phyloP scores from a whole-genome alignment of 2,888 invertebrate genomes.

The Leptothorax acervorum region DNA sequence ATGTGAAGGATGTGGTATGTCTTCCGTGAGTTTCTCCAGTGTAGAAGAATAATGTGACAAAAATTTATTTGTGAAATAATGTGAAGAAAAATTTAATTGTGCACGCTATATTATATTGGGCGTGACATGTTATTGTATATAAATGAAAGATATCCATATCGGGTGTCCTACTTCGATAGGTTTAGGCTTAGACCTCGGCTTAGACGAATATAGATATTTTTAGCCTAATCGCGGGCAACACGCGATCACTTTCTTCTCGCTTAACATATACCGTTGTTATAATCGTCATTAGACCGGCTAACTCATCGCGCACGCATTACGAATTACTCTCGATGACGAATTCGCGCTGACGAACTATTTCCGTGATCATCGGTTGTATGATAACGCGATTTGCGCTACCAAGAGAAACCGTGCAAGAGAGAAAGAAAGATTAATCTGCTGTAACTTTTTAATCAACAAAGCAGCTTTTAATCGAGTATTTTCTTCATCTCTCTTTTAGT shows the following conservation, averaged over 20 bases:
- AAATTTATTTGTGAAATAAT: not conserved
- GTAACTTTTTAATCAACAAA: not conserved
- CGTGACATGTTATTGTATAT: not conserved
- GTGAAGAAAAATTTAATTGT: not conserved
- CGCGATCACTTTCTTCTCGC: conserved; percentile 32
- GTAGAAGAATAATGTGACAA: too few species aligned
- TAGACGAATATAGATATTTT: conserved; percentile 27
- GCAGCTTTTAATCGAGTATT: not conserved
- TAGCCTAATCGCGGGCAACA: conserved; percentile 9
- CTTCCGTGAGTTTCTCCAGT: too few species aligned
- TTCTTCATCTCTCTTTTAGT: not conserved
- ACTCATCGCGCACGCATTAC: conserved; percentile 35
- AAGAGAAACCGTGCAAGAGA: not conserved
- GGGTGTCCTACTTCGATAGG: conserved; percentile 8
- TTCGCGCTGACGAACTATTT: conserved; percentile 36
- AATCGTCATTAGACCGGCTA: not conserved
- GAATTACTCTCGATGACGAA: conserved; percentile 36
- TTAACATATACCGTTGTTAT: not conserved
- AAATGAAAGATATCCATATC: not conserved
- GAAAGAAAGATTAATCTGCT: not conserved
- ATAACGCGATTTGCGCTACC: conserved; percentile 1
- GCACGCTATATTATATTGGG: too few species aligned
- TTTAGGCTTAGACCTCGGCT: too few species aligned
- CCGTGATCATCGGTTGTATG: not conserved
- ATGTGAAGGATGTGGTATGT: too few species aligned